Base-by-base conservation (phyloP, 2,888 invertebrate genomes). In the Trissolcus brochymenae region DNA sequence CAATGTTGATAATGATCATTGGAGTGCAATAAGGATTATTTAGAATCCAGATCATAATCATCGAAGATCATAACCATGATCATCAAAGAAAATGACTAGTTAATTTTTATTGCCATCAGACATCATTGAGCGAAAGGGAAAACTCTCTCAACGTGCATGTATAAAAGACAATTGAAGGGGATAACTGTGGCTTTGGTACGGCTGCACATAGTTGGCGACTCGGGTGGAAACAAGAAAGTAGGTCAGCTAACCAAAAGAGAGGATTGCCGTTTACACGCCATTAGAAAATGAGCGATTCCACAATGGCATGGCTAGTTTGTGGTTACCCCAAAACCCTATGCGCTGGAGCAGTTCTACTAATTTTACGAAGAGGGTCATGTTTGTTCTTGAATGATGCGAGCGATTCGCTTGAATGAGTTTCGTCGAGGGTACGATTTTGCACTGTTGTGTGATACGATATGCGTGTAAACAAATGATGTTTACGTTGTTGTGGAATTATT, bases 281-380 rank as follows among this genome's bases (percentile, higher is more conserved):
- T 68, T 70, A 67, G 77, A 78, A 78, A 73, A 78, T 78, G 77
- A 78, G 70, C 77, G 73, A 68, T 73, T 70, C 73, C 54, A 78
- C 76, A 76, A 71, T 76, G 66, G 71, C 53, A 66, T 55, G 62
- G 71, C 71, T 71, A 71, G 71, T 76, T 74, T 78, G 78, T 46
- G 78, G 70, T 70, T 71, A 62, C 50, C 70, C 73, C 62, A 40
- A 74, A 74, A 74, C 65, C 74, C 66, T 62, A 74, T 78, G 73
- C 73, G 57, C 70, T 43, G 11, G 66, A 61, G 66, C 78, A 71
- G 74, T 78, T 74, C 74, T 71, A 76, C 71, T 71, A 76, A 71
- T 76, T 76, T 76, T 67, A 71, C 67, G 71, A 76, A 66, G 61
- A 56, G 35, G 35, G 35, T 35, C 35, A 35, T 35, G 35, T 35